Evolutionary conservation across 2,888 invertebrate species (phyloP).

Genomic region (Lampropteryx suffumata): DNA sequence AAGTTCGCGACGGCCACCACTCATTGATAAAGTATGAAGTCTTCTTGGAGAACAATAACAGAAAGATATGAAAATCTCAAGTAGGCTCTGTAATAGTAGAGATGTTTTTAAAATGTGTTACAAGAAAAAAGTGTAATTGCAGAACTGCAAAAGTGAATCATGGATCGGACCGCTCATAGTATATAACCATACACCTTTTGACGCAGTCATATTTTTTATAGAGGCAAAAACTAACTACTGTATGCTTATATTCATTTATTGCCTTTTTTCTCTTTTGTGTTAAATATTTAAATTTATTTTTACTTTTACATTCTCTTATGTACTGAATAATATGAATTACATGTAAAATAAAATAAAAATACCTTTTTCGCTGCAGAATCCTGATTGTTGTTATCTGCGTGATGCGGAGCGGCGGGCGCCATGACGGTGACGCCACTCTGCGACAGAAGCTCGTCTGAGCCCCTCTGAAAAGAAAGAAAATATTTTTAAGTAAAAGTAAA

Average conservation of each 20-base stretch:
- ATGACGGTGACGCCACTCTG: slow-evolving; percentile 97
- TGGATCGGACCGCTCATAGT: too few relatives aligned
- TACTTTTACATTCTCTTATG: too few relatives aligned
- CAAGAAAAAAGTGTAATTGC: slow-evolving; percentile 4
- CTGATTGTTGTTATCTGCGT: slow-evolving; percentile 96
- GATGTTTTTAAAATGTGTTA: slow-evolving; percentile 1
- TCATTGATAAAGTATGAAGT: slow-evolving; percentile 27
- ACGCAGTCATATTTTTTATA: too few relatives aligned
- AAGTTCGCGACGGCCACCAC: slow-evolving; percentile 17
- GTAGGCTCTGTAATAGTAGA: slow-evolving; percentile 10
- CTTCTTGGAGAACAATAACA: slow-evolving; percentile 18
- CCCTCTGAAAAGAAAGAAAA: slow-evolving; percentile 88
- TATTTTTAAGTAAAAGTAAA: neutral
- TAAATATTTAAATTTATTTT: too few relatives aligned
- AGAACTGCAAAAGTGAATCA: neutral
- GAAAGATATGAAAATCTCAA: slow-evolving; percentile 20
- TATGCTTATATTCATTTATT: too few relatives aligned
- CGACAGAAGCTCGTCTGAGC: slow-evolving; percentile 98
- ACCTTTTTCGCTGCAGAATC: slow-evolving; percentile 97
- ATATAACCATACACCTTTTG: too few relatives aligned
- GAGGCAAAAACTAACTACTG: too few relatives aligned
- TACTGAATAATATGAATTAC: too few relatives aligned
- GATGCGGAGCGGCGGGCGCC: slow-evolving; percentile 94
- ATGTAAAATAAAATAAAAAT: slow-evolving; percentile 23
- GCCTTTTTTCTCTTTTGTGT: too few relatives aligned